These are phyloP conservation scores for Antennarius maculatus DNA, from an alignment of 2,797 vertebrate genomes.

Conservation along the genomic window DNA sequence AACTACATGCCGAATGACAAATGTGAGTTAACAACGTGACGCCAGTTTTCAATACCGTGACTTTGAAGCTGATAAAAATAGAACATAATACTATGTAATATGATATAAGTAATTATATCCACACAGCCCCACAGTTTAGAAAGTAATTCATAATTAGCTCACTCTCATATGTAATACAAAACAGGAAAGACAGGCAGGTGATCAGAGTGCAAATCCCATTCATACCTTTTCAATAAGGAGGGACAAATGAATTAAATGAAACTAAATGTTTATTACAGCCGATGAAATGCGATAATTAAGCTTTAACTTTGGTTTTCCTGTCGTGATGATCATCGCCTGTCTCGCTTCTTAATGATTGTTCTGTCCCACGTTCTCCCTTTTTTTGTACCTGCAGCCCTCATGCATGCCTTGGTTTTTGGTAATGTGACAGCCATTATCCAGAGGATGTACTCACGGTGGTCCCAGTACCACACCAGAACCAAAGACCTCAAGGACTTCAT, in stretches of 20 bases:
- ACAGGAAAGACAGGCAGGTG: neutral
- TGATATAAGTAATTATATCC: too few species aligned
- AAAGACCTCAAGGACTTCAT: slow-evolving; percentile 99
- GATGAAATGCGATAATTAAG: too few species aligned
- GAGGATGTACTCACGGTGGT: slow-evolving; percentile 98
- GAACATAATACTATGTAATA: too few species aligned
- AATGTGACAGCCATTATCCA: slow-evolving; percentile 99
- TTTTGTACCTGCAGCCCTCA: slow-evolving; percentile 84
- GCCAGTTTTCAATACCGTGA: too few species aligned
- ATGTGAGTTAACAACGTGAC: neutral
- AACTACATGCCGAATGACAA: neutral
- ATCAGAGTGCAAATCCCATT: slow-evolving; percentile 3
- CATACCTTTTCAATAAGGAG: neutral
- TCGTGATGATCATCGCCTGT: slow-evolving; percentile 4
- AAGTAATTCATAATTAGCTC: too few species aligned
- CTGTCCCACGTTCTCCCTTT: neutral
- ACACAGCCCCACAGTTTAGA: too few species aligned
- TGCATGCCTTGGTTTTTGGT: slow-evolving; percentile 97
- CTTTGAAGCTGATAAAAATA: slow-evolving; percentile 1
- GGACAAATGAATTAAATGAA: too few species aligned
- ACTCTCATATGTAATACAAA: too few species aligned
- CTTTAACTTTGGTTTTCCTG: neutral
- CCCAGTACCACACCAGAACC: slow-evolving; percentile 96
- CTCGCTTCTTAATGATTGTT: neutral
- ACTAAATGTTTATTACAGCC: too few species aligned